phyloP scores from a whole-genome alignment of 64 coral and sea anemone genomes.

The Catalaphyllia jardinei region DNA sequence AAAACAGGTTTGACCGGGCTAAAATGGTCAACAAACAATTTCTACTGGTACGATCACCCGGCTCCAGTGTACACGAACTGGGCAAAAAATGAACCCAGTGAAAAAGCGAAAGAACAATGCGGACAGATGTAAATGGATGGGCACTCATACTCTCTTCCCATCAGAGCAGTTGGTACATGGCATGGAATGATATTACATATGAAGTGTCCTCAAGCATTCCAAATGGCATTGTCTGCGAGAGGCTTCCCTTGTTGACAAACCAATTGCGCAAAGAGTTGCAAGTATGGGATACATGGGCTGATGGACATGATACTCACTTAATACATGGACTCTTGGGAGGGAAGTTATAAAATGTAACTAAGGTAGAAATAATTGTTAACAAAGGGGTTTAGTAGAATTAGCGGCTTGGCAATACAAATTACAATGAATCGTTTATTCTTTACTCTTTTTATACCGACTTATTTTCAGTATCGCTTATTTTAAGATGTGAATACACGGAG shows the following conservation, averaged over 20 bases:
- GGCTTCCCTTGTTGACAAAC: not conserved
- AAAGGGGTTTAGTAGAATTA: no score
- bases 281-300: not conserved
- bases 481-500: no score
- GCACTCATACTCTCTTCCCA: not conserved
- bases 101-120: not conserved
- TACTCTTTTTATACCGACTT: no score
- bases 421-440: no score
- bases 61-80: slow-evolving; percentile 1
- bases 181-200: not conserved
- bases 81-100: not conserved
- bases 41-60: not conserved
- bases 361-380: no score
- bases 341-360: no score
- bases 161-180: not conserved
- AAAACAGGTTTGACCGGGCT: slow-evolving; percentile 11
- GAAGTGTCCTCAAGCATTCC: no score
- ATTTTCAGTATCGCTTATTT: no score
- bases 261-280: not conserved
- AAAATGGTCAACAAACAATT: not conserved
- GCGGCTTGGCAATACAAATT: no score
- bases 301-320: not conserved
- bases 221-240: slow-evolving; percentile 15
- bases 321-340: no score
- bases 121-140: slow-evolving; percentile 10